Evolutionary conservation across 2,113 vertebrate genomes (phyloP), one percentile per base, ranked within the genome.

Genomic region (Oxyura jamaicensis): DNA sequence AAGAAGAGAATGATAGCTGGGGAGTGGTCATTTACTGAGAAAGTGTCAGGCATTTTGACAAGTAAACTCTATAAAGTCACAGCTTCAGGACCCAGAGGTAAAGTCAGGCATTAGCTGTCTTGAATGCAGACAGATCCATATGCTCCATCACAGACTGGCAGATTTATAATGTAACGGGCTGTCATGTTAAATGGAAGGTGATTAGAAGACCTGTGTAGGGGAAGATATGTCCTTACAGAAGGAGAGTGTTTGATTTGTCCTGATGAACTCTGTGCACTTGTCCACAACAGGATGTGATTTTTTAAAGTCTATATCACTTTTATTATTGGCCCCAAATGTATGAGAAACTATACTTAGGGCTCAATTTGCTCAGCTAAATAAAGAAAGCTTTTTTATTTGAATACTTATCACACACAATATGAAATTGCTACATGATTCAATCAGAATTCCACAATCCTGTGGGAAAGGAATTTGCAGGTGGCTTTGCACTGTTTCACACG

Each of bases 161-260:
- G 66, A 20, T 79, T 88, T 66, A 3, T 21, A 69, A 41, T 3
- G 0, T 29, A 52, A 18, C 0, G 0, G 53, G 50, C 55, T 73
- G 60, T 63, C 56, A 26, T 3, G 7, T n/a, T 42, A 33, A 17
- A 52, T 11, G 50, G n/a, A 31, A 41, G 14, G 66, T 59, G 52
- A 36, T 25, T 15, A 48, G 36, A 79, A 10, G 23, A 63, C 13
- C 33, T 69, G 48, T n/a, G 28, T 33, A 33, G 35, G 66, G 25
- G 15, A 35, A 55, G 18, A 6, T 1, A 53, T 56, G 25, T 36
- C 25, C 56, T 20, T 44, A 62, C 66, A 75, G 59, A 39, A 50
- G 23, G 42, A 29, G 3, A 48, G 11, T 0, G 0, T 29, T 31
- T 13, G 48, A 65, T 23, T 39, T 42, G 26, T 58, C 44, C 50